Evolutionary conservation across 2,888 invertebrate species (phyloP).

Genomic region (Chymomyza caudatula): DNA sequence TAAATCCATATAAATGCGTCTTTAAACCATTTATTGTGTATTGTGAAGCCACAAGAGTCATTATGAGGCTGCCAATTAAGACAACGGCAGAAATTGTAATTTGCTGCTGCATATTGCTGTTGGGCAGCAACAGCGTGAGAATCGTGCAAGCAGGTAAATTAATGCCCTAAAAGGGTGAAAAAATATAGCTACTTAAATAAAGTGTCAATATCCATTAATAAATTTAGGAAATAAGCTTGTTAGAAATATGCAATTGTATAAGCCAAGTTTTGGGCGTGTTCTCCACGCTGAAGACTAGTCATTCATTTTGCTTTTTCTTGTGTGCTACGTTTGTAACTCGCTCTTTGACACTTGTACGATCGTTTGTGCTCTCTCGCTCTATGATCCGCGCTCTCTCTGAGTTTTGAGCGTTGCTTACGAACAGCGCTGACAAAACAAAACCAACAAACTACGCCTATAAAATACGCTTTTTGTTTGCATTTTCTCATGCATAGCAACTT

Average conservation of each 20-base stretch:
- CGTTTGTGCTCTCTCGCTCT: slow-evolving; percentile 29
- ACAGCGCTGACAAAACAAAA: slow-evolving; percentile 68
- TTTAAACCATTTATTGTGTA: slow-evolving; percentile 32
- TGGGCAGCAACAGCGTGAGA: slow-evolving; percentile 58
- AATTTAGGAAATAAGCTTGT: slow-evolving; percentile 6
- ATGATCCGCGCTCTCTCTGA: slow-evolving; percentile 15
- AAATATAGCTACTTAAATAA: neutral
- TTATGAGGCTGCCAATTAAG: slow-evolving; percentile 42
- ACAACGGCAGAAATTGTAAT: slow-evolving; percentile 26
- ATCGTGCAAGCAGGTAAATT: slow-evolving; percentile 54
- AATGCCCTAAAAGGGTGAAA: neutral
- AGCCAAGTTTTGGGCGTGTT: slow-evolving; percentile 70
- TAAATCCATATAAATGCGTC: slow-evolving; percentile 46
- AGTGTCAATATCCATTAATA: neutral
- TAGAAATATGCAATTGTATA: slow-evolving; percentile 36
- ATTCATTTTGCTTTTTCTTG: slow-evolving; percentile 39
- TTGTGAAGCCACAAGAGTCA: slow-evolving; percentile 25
- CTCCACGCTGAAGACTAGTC: slow-evolving; percentile 58
- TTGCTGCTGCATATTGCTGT: slow-evolving; percentile 46
- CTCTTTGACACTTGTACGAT: slow-evolving; percentile 32
- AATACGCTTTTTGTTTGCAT: slow-evolving; percentile 1
- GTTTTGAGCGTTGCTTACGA: slow-evolving; percentile 61
- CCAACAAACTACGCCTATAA: slow-evolving; percentile 54
- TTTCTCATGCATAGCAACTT: neutral
- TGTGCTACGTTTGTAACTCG: slow-evolving; percentile 51